Evolutionary conservation across 2,888 invertebrate species (phyloP), one percentile per base, ranked within the genome.

Genomic region (Schizotus pectinicornis): DNA sequence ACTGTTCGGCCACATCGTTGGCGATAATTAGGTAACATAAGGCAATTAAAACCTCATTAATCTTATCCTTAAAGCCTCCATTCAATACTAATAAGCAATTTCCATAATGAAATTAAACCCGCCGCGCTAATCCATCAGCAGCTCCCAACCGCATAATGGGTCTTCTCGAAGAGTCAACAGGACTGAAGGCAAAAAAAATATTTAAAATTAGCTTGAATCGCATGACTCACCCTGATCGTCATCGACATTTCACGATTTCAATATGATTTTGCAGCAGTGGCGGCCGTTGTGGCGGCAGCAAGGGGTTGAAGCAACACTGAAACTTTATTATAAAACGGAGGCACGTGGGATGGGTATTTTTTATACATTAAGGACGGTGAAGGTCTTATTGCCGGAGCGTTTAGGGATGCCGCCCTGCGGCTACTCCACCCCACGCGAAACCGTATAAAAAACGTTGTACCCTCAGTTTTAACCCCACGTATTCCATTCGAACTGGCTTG

Each of bases 31-130:
- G 14, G 47, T 47, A 52, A 35, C 47, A 57, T 36, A 36, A 39
- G 13, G 49, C 59, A 59, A 72, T 72, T 72, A 71, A 67, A 70
- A 67, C 64, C 59, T 67, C 72, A 69, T 72, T 71, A 72, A 72
- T 72, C 72, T 70, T 71, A 39, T 61, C 59, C 36, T 46, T 54
- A 38, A 41, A 53, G 43, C 51, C 55, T 64, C 52, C 58, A 60
- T 59, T 61, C 60, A 63, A 64, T 61, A 42, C 32, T 52, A 66
- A 64, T 61, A 64, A 64, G 65, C 64, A 68, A 72, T 72, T 68
- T 68, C 64, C 69, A 69, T 72, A 71, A 71, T 71, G 68, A 71
- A 71, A 72, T 71, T 71, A 68, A 71, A 64, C 63, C 69, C 53
- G 59, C 55, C 60, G 46, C 49, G 63, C 58, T 61, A 67, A 72